These are phyloP conservation scores for Ptychoptera albimana DNA, from an alignment of 2,888 invertebrate species.

Conservation along the genomic window DNA sequence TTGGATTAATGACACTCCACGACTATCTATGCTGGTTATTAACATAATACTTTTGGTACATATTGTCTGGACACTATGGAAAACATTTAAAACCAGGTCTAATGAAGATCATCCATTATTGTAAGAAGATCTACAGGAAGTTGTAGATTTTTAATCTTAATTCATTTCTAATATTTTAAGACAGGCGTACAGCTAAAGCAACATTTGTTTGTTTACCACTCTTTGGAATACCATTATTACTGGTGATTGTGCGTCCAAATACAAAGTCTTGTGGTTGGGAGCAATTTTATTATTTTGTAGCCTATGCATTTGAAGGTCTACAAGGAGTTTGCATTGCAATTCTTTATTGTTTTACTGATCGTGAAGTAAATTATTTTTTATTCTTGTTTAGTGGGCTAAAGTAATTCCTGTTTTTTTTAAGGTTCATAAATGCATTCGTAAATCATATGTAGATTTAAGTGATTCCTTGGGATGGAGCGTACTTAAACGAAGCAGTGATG, in stretches of 20 bases:
- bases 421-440: no score
- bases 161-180: not conserved
- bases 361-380: conserved; percentile 34
- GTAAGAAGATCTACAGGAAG: conserved; percentile 7
- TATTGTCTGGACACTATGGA: conserved; percentile 45
- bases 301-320: conserved; percentile 40
- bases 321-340: conserved; percentile 47
- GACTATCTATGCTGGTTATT: conserved; percentile 37
- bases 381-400: not conserved
- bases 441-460: no score
- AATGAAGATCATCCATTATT: conserved; percentile 9
- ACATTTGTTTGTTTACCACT: conserved; percentile 51
- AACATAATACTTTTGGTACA: conserved; percentile 45
- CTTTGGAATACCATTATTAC: conserved; percentile 50
- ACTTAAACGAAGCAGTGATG: no score
- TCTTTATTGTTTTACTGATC: conserved; percentile 48
- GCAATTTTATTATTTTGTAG: conserved; percentile 40
- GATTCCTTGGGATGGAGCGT: no score
- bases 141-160: not conserved
- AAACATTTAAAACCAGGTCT: conserved; percentile 36
- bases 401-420: not conserved
- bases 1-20: conserved; percentile 44
- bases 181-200: conserved; percentile 44
- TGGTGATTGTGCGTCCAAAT: conserved; percentile 38
- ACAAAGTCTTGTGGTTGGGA: conserved; percentile 35